Evolutionary conservation across 1,140 invertebrate species (phyloP).

Genomic region (Macrocentrus cingulum): DNA sequence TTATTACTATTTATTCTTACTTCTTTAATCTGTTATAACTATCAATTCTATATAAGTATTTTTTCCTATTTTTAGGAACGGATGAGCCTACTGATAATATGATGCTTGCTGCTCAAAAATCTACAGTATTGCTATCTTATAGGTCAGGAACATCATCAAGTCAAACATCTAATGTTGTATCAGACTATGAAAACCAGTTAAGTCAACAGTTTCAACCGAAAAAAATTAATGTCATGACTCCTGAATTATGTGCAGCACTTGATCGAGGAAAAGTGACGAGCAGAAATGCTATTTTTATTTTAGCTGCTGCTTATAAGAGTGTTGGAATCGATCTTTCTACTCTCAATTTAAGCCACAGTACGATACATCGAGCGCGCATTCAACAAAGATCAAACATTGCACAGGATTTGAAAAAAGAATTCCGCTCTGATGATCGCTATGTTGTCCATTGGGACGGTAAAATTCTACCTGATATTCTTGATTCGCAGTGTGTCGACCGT

Average conservation of each 20-base stretch:
- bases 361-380: background rate
- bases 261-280: conserved; percentile 34
- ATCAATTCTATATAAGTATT: too few species aligned
- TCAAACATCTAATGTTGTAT: too few species aligned
- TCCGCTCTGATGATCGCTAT: conserved; percentile 16
- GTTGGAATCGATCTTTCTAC: conserved; percentile 26
- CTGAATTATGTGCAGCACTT: conserved; percentile 29
- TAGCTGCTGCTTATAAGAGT: conserved; percentile 32
- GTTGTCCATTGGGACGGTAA: conserved; percentile 26
- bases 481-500: conserved; percentile 36
- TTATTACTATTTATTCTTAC: background rate
- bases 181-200: too few species aligned
- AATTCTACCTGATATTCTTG: conserved; percentile 33
- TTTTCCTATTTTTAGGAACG: too few species aligned
- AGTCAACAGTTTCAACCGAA: too few species aligned
- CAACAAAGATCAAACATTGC: conserved; percentile 23
- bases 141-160: too few species aligned
- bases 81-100: too few species aligned
- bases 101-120: too few species aligned
- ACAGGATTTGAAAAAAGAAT: conserved; percentile 30
- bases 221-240: conserved; percentile 30
- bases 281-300: conserved; percentile 34
- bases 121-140: too few species aligned
- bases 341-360: background rate
- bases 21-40: too few species aligned